Evolutionary conservation across 1,140 invertebrate genomes (phyloP), one percentile per base, ranked within the genome.

Genomic region (Papilio helenus): DNA sequence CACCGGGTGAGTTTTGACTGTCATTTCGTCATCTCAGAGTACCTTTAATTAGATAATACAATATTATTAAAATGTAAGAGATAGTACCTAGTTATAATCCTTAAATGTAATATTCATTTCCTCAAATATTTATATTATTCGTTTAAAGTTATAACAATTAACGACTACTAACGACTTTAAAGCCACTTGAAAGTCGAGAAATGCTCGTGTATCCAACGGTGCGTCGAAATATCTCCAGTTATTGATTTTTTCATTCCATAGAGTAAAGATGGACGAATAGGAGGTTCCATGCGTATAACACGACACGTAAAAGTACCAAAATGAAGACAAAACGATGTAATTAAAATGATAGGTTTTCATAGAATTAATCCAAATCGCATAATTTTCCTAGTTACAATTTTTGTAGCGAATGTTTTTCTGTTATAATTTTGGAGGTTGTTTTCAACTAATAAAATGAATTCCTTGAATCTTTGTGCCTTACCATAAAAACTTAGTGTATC

Each of bases 241-340:
- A 68, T 68, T 68, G 61, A 68, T 68, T 68, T 34, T 68, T 68
- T 68, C 61, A 68, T 68, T 68, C 61, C 26, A 68, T 68, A 18
- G 61, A 68, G 14, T 26, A 68, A 68, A 26, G 26, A 29, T 68
- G 23, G 26, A 29, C 61, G 61, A 29, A 65, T 68, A 29, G 29
- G 61, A 34, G 61, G 12, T 26, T 68, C 3, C 34, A 29, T 18
- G 18, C 26, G 26, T 26, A 29, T 26, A 34, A 29, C 14, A 68
- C 26, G 26, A 34, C 14, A 68, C 26, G 26, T 65, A 68, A 29
- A 26, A 68, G 34, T 68, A 68, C 61, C 26, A 29, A 29, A 68
- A 68, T 26, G 12, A 68, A 29, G 34, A 5, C 12, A 68, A 34
- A 29, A 29, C 14, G 0, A 68, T 68, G 5, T 68, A 68, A 14